Conservation (phyloP, 2,888 invertebrate genomes). For the Zaprionus bogoriensis region DNA sequence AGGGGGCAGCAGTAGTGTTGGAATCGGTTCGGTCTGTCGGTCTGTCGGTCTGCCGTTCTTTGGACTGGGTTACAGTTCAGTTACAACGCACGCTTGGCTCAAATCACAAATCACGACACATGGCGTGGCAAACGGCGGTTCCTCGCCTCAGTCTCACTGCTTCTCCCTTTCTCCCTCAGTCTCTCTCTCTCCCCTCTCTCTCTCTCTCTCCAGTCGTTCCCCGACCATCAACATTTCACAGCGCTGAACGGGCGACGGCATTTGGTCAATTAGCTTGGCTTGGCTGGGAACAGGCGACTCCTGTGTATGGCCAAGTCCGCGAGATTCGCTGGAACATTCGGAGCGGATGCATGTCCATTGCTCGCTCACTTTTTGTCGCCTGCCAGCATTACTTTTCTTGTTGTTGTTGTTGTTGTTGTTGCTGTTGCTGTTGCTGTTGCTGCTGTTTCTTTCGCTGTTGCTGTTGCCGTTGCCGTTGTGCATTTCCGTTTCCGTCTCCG, state of each 20-base stretch:
- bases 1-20: no score
- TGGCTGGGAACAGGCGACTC: slow-evolving; percentile 11
- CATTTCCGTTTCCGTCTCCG: slow-evolving; percentile 66
- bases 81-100: slow-evolving; percentile 32
- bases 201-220: not conserved
- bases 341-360: slow-evolving; percentile 50
- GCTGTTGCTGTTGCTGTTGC: slow-evolving; percentile 13
- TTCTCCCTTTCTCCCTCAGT: not conserved
- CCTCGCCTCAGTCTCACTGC: slow-evolving; percentile 1
- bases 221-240: not conserved
- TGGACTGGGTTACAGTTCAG: slow-evolving; percentile 3
- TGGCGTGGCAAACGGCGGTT: slow-evolving; percentile 75
- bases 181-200: not conserved
- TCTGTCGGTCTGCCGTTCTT: no score
- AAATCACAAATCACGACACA: slow-evolving; percentile 70
- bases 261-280: slow-evolving; percentile 18
- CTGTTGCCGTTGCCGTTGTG: slow-evolving; percentile 43
- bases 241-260: not conserved
- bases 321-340: slow-evolving; percentile 36
- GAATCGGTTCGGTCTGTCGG: not conserved
- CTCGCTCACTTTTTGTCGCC: slow-evolving; percentile 29
- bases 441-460: slow-evolving; percentile 41
- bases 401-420: slow-evolving; percentile 36
- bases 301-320: not conserved
- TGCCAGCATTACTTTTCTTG: slow-evolving; percentile 8